Base-by-base conservation (phyloP, 2,797 vertebrate genomes). In the Caiman crocodilus region DNA sequence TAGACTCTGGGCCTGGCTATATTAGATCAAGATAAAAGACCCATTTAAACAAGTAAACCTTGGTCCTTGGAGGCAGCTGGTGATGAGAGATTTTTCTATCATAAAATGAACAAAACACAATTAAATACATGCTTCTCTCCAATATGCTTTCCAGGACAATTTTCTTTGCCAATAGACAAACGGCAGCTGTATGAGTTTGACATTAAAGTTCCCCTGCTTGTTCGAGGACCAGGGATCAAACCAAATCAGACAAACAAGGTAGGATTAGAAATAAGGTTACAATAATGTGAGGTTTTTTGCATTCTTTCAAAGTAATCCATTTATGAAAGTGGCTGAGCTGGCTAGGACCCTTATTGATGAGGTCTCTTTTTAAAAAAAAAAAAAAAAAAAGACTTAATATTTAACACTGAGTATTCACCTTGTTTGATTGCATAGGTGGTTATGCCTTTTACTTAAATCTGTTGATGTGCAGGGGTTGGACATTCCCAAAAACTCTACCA, bases 131-230 rank as follows among this genome's bases (percentile, higher is more conserved):
- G 82, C 73, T 67, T 3, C 2, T 96, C 67, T 90, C 75, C 26
- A 76, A 28, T 82, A 14, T 94, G 0, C 88, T 89, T 60, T 90
- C 28, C 95, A 99, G 99, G 99, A 82, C 99, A 99, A 95, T 99
- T 99, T 96, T 99, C 99, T 80, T 98, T 99, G 93, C 99, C 99
- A 16, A 97, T 99, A 97, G 99, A 99, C 96, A 99, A 99, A 96
- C 97, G 99, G 67, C 99, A 99, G 95, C 98, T 99, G 17, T 99
- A 99, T 86, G 99, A 99, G 94, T 99, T 99, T 96, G 99, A 99
- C 91, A 99, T 99, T 97, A 98, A 98, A 97, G 99, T 99, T 95
- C 99, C 99, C 69, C 97, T 99, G 71, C 97, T 99, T 96, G 99
- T 99, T 95, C 97, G 99, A 97, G 99, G 99, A 61, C 99, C 99